phyloP scores from a whole-genome alignment of 2,113 vertebrate species.

The Camelus dromedarius region DNA sequence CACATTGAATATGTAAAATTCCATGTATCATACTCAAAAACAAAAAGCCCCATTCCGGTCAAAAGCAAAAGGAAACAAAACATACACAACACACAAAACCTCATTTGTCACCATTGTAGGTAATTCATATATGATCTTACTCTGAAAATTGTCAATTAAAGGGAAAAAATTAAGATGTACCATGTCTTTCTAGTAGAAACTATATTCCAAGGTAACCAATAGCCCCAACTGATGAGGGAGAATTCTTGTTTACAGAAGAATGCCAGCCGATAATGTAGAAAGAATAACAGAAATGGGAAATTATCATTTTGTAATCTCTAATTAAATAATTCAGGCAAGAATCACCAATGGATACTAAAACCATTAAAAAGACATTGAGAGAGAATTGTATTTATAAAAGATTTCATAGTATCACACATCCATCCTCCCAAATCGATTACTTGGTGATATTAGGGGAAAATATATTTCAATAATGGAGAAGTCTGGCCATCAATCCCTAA shows the following conservation, averaged over 20 bases:
- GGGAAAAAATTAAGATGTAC: neutral
- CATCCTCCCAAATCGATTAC: neutral
- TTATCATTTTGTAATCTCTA: neutral
- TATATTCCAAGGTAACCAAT: neutral
- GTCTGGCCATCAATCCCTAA: neutral
- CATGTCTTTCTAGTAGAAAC: neutral
- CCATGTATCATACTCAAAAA: neutral
- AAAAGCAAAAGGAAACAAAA: neutral
- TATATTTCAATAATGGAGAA: neutral
- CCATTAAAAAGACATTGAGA: neutral
- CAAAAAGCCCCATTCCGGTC: neutral
- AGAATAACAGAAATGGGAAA: neutral
- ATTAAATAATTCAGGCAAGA: neutral
- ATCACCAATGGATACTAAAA: neutral
- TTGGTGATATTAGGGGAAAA: neutral
- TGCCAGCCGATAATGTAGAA: neutral
- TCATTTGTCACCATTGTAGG: neutral
- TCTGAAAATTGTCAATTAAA: neutral
- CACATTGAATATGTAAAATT: neutral
- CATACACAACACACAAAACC: neutral
- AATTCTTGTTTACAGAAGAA: neutral
- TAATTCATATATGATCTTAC: neutral
- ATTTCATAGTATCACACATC: neutral
- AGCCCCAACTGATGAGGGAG: neutral
- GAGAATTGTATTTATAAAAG: neutral